Evolutionary conservation across 2,113 vertebrate genomes (phyloP).

Genomic region (Octodon degus): DNA sequence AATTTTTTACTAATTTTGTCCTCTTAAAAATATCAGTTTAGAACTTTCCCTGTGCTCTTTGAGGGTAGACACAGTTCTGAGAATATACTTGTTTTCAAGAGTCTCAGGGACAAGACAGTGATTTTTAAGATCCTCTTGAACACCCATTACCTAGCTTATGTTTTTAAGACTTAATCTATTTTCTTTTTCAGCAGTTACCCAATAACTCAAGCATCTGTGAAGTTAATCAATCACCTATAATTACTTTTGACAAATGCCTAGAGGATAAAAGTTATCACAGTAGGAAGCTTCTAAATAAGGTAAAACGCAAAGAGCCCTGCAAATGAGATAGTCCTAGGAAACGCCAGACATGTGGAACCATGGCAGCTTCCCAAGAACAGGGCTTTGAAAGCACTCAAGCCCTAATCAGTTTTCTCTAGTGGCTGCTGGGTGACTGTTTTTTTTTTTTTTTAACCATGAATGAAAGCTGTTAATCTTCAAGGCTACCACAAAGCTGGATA

Average conservation of each 20-base stretch:
- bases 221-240: neutral
- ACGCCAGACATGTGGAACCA: neutral
- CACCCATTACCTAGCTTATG: neutral
- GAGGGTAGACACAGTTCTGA: accelerated
- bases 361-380: neutral
- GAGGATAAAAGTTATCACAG: neutral
- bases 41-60: neutral
- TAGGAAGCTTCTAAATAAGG: neutral
- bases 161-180: neutral
- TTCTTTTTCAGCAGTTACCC: neutral
- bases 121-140: neutral
- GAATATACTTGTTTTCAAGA: neutral
- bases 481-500: neutral
- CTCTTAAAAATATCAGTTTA: neutral
- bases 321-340: neutral
- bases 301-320: neutral
- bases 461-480: neutral
- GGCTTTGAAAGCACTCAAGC: neutral
- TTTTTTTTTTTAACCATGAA: neutral
- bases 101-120: neutral
- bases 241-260: conserved; percentile 21
- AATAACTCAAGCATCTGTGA: neutral
- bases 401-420: neutral
- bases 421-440: neutral
- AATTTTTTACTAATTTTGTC: too few species aligned